Conservation (phyloP, 2,888 invertebrate genomes). For the Caenorhabditis uteleia region DNA sequence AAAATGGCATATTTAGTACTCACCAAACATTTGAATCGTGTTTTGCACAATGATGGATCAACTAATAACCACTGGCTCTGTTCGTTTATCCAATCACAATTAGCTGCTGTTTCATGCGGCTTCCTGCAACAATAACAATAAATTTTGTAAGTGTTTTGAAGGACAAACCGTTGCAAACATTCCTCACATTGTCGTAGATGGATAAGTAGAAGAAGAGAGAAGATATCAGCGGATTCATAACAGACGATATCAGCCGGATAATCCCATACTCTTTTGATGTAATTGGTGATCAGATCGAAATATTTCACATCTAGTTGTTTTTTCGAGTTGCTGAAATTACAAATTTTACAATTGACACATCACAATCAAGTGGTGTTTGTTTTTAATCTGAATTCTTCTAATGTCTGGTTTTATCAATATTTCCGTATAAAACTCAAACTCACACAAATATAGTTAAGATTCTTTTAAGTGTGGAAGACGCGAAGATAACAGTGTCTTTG, state of each 20-base stretch:
- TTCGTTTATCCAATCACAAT: conserved; percentile 38
- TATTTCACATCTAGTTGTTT: background rate
- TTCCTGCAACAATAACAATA: conserved; percentile 10
- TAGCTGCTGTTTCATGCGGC: conserved; percentile 6
- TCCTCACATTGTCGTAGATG: conserved; percentile 32
- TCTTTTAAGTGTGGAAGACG: conserved; percentile 40
- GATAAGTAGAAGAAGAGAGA: conserved; percentile 31
- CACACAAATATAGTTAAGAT: conserved; percentile 38
- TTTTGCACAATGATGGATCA: conserved; percentile 24
- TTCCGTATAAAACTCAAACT: conserved; percentile 1
- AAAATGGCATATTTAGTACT: too few species aligned
- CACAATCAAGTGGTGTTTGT: background rate
- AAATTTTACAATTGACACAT: background rate
- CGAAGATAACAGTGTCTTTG: conserved; percentile 33
- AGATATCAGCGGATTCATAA: conserved; percentile 47
- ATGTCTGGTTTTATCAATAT: background rate
- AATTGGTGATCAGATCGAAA: conserved; percentile 16
- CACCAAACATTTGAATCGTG: conserved; percentile 44
- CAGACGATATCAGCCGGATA: conserved; percentile 46
- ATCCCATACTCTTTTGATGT: conserved; percentile 45
- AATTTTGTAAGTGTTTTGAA: background rate
- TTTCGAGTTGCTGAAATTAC: conserved; percentile 10
- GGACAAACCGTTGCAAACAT: conserved; percentile 18
- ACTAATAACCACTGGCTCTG: conserved; percentile 34
- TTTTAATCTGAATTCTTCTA: too few species aligned